Evolutionary conservation across 2,888 invertebrate genomes (phyloP).

Genomic region (Chymomyza procnemis): DNA sequence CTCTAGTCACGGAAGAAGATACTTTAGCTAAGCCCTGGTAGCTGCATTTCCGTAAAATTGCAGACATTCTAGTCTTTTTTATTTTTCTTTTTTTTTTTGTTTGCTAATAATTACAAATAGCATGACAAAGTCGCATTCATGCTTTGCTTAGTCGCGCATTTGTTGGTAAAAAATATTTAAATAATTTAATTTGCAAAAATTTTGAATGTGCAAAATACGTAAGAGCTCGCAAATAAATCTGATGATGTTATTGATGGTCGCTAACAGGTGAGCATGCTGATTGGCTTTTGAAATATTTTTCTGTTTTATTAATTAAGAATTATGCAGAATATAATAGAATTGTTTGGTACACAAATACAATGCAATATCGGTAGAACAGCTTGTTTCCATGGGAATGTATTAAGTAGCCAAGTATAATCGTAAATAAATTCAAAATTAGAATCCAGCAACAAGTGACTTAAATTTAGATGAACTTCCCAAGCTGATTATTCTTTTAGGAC

Average conservation of each 20-base stretch:
- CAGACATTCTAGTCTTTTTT: neutral
- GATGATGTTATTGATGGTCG: neutral
- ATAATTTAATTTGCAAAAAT: conserved; percentile 16
- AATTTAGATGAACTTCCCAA: too few species aligned
- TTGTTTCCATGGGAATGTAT: too few species aligned
- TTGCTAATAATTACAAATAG: conserved; percentile 36
- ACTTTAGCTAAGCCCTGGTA: neutral
- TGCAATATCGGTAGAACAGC: too few species aligned
- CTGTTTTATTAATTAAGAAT: neutral
- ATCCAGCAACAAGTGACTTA: too few species aligned
- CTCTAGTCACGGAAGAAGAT: neutral
- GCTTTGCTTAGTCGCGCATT: neutral
- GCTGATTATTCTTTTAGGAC: too few species aligned
- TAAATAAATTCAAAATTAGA: too few species aligned
- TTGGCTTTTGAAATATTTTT: neutral
- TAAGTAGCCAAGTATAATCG: too few species aligned
- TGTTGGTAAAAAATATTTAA: conserved; percentile 13
- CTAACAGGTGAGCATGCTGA: neutral
- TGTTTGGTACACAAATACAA: neutral
- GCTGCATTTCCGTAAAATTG: neutral
- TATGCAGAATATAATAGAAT: neutral
- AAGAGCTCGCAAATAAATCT: neutral
- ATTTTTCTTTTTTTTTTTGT: conserved; percentile 16
- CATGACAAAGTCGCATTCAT: conserved; percentile 41
- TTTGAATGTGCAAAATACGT: neutral